Evolutionary conservation across 2,797 vertebrate genomes (phyloP), one percentile per base, ranked within the genome.

Genomic region (Galaxias olidus): DNA sequence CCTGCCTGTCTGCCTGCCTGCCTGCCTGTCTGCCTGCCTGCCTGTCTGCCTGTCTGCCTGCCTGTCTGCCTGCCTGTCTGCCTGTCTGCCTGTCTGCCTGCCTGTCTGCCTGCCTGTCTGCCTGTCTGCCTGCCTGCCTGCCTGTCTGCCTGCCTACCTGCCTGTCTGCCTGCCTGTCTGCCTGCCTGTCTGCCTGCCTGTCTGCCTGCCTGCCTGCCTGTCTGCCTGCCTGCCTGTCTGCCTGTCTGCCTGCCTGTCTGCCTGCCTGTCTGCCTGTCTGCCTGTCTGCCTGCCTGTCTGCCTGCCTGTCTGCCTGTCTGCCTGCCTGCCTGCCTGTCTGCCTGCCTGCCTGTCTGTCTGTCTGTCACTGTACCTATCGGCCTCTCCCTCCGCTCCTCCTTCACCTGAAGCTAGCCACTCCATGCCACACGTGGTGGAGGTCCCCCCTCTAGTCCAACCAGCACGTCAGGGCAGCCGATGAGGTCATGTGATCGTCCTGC

Each of bases 291-390:
- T 17, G 11, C 18, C 9, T 50, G 30, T 6, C 18, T 44, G 8
- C 57, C 40, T 4, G 20, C n/a, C n/a, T n/a, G n/a, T n/a, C n/a
- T n/a, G n/a, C 50, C 47, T n/a, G 20, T 41, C 42, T 9, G 46
- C 17, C 1, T 65, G 51, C 61, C 15, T 20, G 57, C 52, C 8
- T 54, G 19, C 13, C 51, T 48, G 65, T 46, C 15, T 50, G 0
- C 15, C 50, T 8, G 13, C 42, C 42, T 17, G 11, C 18, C 9
- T 50, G 30, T n/a, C 45, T 18, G 17, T 43, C 12, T 10, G 88
- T 88, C 77, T 90, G 91, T 92, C 92, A 90, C 87, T 87, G 91
- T 92, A 89, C 90, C 92, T 93, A 90, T 90, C 90, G 92, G 91
- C 91, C 50, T 54, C 47, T 58, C 59, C 13, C 45, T 18, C 44